Evolutionary conservation across 2,797 vertebrate genomes (phyloP).

Genomic region (Micrastur ruficollis): DNA sequence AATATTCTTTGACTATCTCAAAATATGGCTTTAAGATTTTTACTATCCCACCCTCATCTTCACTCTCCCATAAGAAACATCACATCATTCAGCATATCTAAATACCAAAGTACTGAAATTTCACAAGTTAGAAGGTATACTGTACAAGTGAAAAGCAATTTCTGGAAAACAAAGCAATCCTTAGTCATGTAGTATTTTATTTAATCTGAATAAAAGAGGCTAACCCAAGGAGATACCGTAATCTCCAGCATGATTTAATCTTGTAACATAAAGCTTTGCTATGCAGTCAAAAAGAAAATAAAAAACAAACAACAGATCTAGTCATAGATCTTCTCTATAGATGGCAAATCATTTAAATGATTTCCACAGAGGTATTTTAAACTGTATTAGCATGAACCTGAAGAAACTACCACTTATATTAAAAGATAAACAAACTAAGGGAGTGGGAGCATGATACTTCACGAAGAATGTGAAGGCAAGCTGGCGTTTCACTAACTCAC

Average conservation of each 20-base stretch:
- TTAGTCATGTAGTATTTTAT: neutral
- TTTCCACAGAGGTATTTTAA: neutral
- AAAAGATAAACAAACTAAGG: neutral
- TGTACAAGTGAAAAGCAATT: neutral
- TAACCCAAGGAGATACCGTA: neutral
- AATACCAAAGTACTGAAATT: neutral
- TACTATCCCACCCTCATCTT: neutral
- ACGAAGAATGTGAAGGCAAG: neutral
- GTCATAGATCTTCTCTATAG: neutral
- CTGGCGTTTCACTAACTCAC: neutral
- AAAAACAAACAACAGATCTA: neutral
- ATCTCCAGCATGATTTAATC: neutral
- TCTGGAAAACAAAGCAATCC: neutral
- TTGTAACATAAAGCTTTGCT: neutral
- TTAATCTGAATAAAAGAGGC: neutral
- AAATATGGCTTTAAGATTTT: neutral
- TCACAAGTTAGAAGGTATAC: neutral
- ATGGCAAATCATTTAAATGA: neutral
- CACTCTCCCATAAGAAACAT: neutral
- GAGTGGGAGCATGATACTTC: fast-evolving
- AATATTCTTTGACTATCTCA: neutral
- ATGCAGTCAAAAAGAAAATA: neutral
- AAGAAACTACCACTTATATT: neutral
- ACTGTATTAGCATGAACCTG: neutral
- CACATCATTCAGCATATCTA: neutral